Evolutionary conservation across 2,888 invertebrate genomes (phyloP), one percentile per base, ranked within the genome.

Genomic region (Ecdyonurus torrentis): DNA sequence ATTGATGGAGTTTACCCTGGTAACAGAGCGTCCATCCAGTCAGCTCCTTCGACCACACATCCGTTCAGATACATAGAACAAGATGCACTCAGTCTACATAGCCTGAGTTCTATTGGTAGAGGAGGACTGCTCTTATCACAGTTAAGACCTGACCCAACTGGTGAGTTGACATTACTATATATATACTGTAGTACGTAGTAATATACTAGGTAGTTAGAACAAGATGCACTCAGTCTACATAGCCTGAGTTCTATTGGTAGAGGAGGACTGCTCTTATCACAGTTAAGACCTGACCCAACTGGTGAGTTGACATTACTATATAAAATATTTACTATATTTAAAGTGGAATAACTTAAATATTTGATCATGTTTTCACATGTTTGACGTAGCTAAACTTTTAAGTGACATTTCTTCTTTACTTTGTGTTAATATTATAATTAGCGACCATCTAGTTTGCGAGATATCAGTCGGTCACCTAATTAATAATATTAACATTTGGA

Each of bases 241-340:
- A 91, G 91, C 72, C 87, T 92, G 81, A 89, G 90, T 69, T 92
- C 92, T 60, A 77, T 92, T 64, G 91, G 91, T 23, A 79, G 91
- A 69, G 86, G 90, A 66, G 90, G 91, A 25, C 79, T 88, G 68
- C 85, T 91, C 71, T 78, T 90, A 66, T 55, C 55, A 18, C 55
- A 55, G 22, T 20, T 55, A 10, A 55, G 22, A 55, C 22, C 55
- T 18, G 55, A 55, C n/a, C 10, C 55, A 55, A n/a, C n/a, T n/a
- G n/a, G n/a, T n/a, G n/a, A n/a, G n/a, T n/a, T n/a, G n/a, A n/a
- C n/a, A n/a, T n/a, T n/a, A n/a, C n/a, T n/a, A n/a, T n/a, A n/a
- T n/a, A n/a, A n/a, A n/a, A n/a, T n/a, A n/a, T n/a, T n/a, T n/a
- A n/a, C n/a, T n/a, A n/a, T n/a, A n/a, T n/a, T n/a, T n/a, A n/a